These are phyloP conservation scores for Lamellibrachia columna DNA, from an alignment of 2,888 invertebrate genomes.

Conservation along the genomic window DNA sequence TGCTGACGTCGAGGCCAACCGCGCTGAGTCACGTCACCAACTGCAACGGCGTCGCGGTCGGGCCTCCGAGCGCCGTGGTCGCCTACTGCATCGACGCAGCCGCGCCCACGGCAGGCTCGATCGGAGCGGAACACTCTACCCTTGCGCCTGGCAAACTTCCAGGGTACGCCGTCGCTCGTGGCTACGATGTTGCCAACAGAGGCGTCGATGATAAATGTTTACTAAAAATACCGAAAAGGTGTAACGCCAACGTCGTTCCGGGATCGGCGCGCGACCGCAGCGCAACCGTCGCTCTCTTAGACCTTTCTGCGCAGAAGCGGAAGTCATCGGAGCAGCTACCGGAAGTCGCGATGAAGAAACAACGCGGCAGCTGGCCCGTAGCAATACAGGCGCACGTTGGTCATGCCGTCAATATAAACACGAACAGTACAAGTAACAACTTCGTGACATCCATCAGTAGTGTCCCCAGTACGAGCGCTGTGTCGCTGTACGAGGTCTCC, in stretches of 20 bases:
- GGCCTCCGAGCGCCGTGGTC: background rate
- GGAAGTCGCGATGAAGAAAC: background rate
- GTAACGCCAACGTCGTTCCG: background rate
- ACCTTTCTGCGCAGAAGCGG: background rate
- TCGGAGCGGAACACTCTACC: background rate
- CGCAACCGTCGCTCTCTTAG: background rate
- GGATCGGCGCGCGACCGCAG: background rate
- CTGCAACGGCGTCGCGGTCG: background rate
- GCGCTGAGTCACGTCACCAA: background rate
- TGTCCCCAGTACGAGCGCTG: background rate
- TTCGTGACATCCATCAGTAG: background rate
- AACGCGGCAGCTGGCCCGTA: background rate
- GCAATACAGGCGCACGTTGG: background rate
- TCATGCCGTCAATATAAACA: background rate
- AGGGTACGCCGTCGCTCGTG: background rate
- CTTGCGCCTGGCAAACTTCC: background rate
- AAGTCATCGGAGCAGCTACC: background rate
- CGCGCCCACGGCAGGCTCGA: background rate
- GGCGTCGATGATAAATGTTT: background rate
- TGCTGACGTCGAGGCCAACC: background rate
- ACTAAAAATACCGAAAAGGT: background rate
- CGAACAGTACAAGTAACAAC: background rate
- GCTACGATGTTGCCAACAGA: background rate
- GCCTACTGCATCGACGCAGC: background rate
- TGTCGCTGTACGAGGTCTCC: background rate